A percentile compares a stretch with the other conserved stretches of the same genome.
Conservation (phyloP, 2,888 invertebrate species). For the Drosophila eohydei region DNA sequence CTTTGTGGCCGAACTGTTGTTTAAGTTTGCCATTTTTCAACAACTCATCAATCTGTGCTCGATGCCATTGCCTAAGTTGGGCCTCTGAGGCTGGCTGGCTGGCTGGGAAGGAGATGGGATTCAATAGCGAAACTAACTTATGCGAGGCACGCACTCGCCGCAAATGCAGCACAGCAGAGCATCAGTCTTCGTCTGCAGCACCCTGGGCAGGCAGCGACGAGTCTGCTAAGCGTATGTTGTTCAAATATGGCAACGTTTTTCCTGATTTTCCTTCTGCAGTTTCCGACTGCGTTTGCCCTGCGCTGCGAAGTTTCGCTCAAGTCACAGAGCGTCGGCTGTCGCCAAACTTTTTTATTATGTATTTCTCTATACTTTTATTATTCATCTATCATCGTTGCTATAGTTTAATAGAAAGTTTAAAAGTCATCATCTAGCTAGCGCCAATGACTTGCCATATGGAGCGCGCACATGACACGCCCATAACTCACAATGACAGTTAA, state of each 20-base stretch:
- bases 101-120: background rate
- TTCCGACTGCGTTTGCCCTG: constrained; percentile 12
- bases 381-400: constrained; percentile 80
- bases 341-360: constrained; percentile 78
- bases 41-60: constrained; percentile 79
- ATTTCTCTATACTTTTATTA: constrained; percentile 77
- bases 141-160: constrained; percentile 79
- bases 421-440: constrained; percentile 68
- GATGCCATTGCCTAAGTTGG: constrained; percentile 57
- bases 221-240: constrained; percentile 44
- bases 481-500: constrained; percentile 45
- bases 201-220: constrained; percentile 47
- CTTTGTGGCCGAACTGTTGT: constrained; percentile 67
- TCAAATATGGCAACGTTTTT: constrained; percentile 68
- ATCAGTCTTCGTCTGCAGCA: constrained; percentile 75
- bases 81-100: constrained; percentile 7
- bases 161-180: constrained; percentile 81
- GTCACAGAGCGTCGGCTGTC: constrained; percentile 56
- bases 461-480: constrained; percentile 39
- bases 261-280: constrained; percentile 43
- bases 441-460: constrained; percentile 78
- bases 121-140: constrained; percentile 64
- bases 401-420: constrained; percentile 81
- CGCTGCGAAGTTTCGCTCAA: constrained; percentile 55
- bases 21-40: constrained; percentile 81